Percentiles rank a stretch among this genome's conserved stretches.
phyloP scores from a whole-genome alignment of 1,140 invertebrate species.

The Euglossa dilemma region DNA sequence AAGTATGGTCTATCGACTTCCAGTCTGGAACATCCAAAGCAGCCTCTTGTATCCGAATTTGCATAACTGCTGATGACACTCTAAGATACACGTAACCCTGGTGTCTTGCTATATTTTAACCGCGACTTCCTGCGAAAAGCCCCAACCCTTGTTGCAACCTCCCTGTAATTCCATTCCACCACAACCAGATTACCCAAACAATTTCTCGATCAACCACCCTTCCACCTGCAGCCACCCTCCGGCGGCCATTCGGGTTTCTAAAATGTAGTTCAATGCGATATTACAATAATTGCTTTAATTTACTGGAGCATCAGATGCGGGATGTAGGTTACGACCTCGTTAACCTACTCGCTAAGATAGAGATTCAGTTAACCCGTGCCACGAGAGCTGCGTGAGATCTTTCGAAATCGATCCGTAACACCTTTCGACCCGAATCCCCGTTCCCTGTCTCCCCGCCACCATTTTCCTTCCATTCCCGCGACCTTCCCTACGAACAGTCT shows the following conservation, averaged over 20 bases:
- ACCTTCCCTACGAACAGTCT: neutral
- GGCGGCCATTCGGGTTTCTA: neutral
- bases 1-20: too few relatives aligned
- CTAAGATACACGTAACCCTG: too few relatives aligned
- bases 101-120: too few relatives aligned
- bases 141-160: too few relatives aligned
- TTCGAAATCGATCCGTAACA: slow-evolving; percentile 26
- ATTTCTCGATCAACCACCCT: neutral
- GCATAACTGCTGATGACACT: too few relatives aligned
- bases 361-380: slow-evolving; percentile 38
- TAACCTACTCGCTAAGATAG: slow-evolving; percentile 48
- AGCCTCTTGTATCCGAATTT: too few relatives aligned
- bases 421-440: neutral
- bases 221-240: too few relatives aligned
- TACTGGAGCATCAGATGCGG: slow-evolving; percentile 25
- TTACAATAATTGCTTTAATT: slow-evolving; percentile 50
- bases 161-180: neutral
- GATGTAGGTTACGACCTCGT: slow-evolving; percentile 49
- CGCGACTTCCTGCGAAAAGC: too few relatives aligned
- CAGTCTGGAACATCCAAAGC: too few relatives aligned
- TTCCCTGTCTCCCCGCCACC: neutral
- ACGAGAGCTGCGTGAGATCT: slow-evolving; percentile 3
- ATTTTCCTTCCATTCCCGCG: neutral
- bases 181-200: neutral
- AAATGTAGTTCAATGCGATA: slow-evolving; percentile 33